Evolutionary conservation across 2,888 invertebrate species (phyloP).

Genomic region (Archips xylosteana): DNA sequence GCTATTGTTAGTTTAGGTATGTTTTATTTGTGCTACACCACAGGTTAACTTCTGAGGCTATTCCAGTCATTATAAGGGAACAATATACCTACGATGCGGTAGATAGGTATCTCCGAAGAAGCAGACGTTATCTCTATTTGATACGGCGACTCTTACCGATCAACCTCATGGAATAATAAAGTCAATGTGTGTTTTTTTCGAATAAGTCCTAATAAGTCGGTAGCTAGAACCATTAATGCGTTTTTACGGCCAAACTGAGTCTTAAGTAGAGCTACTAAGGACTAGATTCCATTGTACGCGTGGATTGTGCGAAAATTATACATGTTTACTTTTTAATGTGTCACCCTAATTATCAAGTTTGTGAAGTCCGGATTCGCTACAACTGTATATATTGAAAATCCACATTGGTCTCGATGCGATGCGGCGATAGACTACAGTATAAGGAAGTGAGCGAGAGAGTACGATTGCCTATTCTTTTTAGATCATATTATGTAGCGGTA

Average conservation of each 20-base stretch:
- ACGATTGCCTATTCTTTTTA: background rate
- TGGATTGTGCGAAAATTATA: background rate
- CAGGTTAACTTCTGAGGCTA: background rate
- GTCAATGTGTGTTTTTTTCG: background rate
- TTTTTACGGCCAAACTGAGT: background rate
- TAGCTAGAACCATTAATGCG: background rate
- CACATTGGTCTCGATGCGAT: background rate
- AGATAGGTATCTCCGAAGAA: no score
- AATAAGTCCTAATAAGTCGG: background rate
- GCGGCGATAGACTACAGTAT: background rate
- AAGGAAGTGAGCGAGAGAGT: background rate
- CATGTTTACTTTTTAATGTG: constrained; percentile 3
- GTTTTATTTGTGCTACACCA: background rate
- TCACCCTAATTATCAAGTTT: background rate
- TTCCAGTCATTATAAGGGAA: background rate
- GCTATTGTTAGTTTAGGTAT: background rate
- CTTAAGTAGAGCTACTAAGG: background rate
- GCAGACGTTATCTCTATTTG: no score
- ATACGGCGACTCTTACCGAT: background rate
- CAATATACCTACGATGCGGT: background rate
- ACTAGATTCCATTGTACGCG: background rate
- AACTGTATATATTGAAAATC: background rate
- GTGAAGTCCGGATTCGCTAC: constrained; percentile 11
- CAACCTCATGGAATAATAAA: background rate
- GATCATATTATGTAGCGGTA: background rate